phyloP scores from a whole-genome alignment of 2,797 vertebrate species.

The Pipistrellus pygmaeus region DNA sequence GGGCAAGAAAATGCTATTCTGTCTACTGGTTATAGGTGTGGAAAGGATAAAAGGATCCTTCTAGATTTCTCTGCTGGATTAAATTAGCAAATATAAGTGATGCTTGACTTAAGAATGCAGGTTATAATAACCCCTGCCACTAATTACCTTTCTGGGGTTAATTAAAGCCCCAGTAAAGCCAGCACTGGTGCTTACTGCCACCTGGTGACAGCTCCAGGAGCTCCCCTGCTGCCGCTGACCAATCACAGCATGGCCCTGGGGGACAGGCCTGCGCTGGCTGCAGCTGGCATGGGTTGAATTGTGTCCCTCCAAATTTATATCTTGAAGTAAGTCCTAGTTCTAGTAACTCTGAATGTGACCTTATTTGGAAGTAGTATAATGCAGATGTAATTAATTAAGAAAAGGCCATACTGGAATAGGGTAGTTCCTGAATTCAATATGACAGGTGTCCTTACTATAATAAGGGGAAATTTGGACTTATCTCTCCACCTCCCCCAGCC shows the following conservation, averaged over 20 bases:
- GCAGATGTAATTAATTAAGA: not conserved
- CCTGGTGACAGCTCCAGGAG: not conserved
- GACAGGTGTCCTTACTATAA: not conserved
- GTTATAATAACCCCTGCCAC: not conserved
- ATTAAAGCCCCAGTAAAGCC: not conserved
- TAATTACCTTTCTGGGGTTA: not conserved
- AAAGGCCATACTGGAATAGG: not conserved
- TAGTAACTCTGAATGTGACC: not conserved
- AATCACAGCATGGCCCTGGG: no score
- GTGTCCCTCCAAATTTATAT: not conserved
- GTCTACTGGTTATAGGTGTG: not conserved
- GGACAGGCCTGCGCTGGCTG: not conserved
- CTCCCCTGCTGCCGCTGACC: not conserved
- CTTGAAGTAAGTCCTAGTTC: not conserved
- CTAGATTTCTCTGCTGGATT: constrained; percentile 12
- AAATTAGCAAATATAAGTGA: constrained; percentile 3
- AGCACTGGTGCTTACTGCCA: not conserved
- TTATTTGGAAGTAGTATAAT: not conserved
- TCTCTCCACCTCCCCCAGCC: accelerated
- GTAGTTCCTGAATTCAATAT: not conserved
- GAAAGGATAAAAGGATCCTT: not conserved
- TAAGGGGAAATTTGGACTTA: not conserved
- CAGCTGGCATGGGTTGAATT: not conserved
- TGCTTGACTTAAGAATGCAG: not conserved
- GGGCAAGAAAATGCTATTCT: not conserved